These are phyloP conservation scores for Chionodraco myersi DNA, from an alignment of 2,113 vertebrate genomes.

Conservation along the genomic window DNA sequence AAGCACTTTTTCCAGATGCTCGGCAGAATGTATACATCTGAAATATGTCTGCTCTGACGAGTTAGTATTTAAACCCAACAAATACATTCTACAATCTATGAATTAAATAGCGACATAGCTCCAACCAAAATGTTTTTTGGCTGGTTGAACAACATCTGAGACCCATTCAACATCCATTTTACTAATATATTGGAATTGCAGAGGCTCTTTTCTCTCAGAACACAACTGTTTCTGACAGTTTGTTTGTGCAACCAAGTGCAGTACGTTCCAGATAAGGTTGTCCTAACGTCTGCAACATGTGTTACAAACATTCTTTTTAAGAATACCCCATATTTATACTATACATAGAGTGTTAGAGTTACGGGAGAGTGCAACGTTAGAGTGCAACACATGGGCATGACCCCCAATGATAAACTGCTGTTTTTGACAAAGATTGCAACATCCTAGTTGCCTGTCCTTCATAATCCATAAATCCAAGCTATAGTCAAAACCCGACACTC, in stretches of 20 bases:
- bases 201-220: not conserved
- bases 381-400: not conserved
- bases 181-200: not conserved
- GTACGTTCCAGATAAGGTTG: not conserved
- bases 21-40: too few relatives aligned
- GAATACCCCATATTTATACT: not conserved
- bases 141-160: not conserved
- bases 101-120: not conserved
- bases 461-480: not conserved
- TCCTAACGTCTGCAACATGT: not conserved
- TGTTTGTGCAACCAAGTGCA: not conserved
- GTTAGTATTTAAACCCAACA: not conserved
- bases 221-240: not conserved
- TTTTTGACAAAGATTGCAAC: not conserved
- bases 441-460: not conserved
- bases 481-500: not conserved
- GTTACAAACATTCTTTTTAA: not conserved
- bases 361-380: too few relatives aligned
- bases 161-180: not conserved
- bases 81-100: not conserved
- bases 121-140: not conserved
- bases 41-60: conserved; percentile 8
- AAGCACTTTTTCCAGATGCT: conserved; percentile 1
- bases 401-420: too few relatives aligned
- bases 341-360: not conserved